Conservation (phyloP, 2,113 vertebrate genomes). For the Dipodomys merriami region DNA sequence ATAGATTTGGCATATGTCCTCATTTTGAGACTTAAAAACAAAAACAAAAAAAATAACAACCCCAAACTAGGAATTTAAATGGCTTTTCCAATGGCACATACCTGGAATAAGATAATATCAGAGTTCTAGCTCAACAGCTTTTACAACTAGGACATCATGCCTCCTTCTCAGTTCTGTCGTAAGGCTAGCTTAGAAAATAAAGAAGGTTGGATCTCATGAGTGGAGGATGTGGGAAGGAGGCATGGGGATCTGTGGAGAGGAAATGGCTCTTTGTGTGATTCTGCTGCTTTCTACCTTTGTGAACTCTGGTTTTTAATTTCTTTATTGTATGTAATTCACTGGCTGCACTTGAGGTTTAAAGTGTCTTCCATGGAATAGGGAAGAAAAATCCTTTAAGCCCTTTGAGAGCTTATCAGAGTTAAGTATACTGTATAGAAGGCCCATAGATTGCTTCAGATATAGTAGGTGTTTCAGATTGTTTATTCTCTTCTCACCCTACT, state of each 20-base stretch:
- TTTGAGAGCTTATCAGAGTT: neutral
- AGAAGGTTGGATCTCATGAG: neutral
- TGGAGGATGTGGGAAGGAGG: neutral
- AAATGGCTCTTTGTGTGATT: neutral
- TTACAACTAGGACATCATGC: neutral
- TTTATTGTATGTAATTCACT: neutral
- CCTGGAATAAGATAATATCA: constrained; percentile 5
- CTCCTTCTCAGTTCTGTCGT: neutral
- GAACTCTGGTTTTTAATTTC: neutral
- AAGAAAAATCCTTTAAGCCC: neutral
- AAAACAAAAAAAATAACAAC: neutral
- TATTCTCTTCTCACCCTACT: neutral
- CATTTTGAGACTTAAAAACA: neutral
- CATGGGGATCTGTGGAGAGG: neutral
- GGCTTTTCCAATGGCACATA: neutral
- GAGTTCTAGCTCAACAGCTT: neutral
- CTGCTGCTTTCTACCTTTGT: neutral
- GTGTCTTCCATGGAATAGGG: neutral
- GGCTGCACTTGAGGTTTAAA: neutral
- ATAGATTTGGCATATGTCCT: neutral
- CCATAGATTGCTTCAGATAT: neutral
- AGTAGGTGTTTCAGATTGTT: neutral
- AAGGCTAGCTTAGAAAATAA: neutral
- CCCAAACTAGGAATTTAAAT: neutral
- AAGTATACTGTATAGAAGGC: neutral